Conservation (phyloP, 1,140 invertebrate species). For the Diorhabda carinulata region DNA sequence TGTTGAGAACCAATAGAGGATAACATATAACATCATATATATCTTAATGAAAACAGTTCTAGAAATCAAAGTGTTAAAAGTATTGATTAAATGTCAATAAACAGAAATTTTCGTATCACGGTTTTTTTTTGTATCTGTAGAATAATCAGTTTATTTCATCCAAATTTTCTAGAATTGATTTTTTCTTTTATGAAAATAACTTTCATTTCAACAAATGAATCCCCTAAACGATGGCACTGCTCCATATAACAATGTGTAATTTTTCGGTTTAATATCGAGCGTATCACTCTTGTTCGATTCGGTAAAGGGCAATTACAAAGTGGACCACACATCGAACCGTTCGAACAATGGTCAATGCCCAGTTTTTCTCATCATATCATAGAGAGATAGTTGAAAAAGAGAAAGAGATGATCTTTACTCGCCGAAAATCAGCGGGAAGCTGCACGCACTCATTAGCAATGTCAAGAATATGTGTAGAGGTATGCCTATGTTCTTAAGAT, state of each 20-base stretch:
- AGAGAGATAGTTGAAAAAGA: neutral
- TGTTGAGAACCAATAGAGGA: no score
- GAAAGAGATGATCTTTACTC: conserved; percentile 24
- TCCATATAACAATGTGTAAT: neutral
- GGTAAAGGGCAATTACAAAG: conserved; percentile 28
- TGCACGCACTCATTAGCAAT: conserved; percentile 39
- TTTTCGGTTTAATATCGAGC: neutral
- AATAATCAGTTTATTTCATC: no score
- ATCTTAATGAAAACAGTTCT: no score
- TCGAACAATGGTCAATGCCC: conserved; percentile 31
- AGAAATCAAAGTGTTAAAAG: no score
- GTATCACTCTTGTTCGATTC: neutral
- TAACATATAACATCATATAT: no score
- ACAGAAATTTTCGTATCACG: no score
- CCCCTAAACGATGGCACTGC: neutral
- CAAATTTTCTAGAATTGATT: no score
- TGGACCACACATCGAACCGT: conserved; percentile 36
- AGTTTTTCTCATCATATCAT: conserved; percentile 19
- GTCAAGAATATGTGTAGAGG: conserved; percentile 24
- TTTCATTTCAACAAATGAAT: no score
- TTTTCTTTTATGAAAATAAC: no score
- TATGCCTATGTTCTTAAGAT: neutral
- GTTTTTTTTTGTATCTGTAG: no score
- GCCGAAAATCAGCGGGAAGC: conserved; percentile 30
- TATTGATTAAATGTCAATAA: no score